Base-by-base conservation (phyloP, 2,113 vertebrate species). In the Misgurnus mizolepis region DNA sequence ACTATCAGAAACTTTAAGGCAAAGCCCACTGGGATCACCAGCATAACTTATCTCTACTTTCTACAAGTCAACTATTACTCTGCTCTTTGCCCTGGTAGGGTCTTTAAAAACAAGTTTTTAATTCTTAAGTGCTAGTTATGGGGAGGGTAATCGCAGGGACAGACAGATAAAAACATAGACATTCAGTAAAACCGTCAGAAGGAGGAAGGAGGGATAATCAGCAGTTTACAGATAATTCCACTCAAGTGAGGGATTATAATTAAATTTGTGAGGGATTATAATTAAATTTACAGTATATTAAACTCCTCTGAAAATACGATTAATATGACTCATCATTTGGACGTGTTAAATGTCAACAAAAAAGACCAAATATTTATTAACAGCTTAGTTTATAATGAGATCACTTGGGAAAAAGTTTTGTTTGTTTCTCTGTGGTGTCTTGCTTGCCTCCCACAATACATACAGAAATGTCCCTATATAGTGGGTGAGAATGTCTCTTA, bases 391-490 rank as follows among this genome's bases (percentile, higher is more conserved):
- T 10, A 15, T 4, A 41, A 17, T 4, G 0, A 1, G 14, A 17
- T 73, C 4, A 60, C 15, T 72, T 60, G 10, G 3, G 49, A 61
- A 64, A 39, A 1, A 43, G 34, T n/a, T 62, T 69, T 49, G 4
- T 49, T 62, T 43, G 50, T 47, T 15, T 7, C 11, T 27, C 47
- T 15, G 49, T 14, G 56, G 53, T 47, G 18, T 17, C 53, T 18
- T 41, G 17, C 69, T 61, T 47, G 43, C 34, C 66, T 65, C 40
- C 6, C 6, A 22, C 55, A 76, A 69, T 49, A 67, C n/a, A 40
- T 40, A 71, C 64, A 80, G 67, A 15, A 76, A 80, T 7, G 15
- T n/a, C 56, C 22, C 80, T 71, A 77, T 71, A 77, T 43, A 74
- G 7, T 60, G 27, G 43, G 50, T n/a, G n/a, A 41, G 49, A 12